Percentiles rank a stretch among this genome's conserved stretches.
Conservation (phyloP, 2,113 vertebrate genomes). For the Thryonomys swinderianus region DNA sequence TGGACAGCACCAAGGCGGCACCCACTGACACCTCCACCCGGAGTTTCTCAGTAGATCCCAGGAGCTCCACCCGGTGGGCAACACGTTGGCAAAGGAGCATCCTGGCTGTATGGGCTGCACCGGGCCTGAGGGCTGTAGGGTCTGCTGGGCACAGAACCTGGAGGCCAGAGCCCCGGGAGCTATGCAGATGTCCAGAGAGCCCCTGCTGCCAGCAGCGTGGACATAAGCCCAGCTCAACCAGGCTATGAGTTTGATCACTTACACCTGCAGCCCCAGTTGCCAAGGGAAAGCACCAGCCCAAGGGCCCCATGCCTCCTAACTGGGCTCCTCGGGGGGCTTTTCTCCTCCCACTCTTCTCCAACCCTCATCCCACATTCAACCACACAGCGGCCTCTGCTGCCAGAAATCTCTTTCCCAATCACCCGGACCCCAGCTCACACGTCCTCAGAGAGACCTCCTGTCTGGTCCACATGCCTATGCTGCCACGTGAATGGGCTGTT, state of each 20-base stretch:
- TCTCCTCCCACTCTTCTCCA: neutral
- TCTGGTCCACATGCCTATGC: no score
- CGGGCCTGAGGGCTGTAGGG: neutral
- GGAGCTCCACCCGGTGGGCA: neutral
- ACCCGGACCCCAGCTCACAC: neutral
- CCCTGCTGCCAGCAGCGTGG: neutral
- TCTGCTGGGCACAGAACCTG: accelerated
- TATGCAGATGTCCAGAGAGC: neutral
- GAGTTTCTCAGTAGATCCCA: neutral
- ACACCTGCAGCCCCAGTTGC: slow-evolving; percentile 1
- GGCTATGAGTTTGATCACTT: neutral
- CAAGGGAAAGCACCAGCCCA: neutral
- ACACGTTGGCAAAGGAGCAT: neutral
- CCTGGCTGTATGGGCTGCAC: neutral
- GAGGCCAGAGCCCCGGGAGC: neutral
- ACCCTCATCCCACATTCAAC: neutral
- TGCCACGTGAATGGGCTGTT: no score
- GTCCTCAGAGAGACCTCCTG: neutral
- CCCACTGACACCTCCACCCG: neutral
- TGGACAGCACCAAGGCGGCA: neutral
- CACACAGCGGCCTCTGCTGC: neutral
- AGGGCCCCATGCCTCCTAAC: neutral
- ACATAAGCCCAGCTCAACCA: neutral
- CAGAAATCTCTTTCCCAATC: neutral
- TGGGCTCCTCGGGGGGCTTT: neutral